These are phyloP conservation scores for Neosilurus mollespiculum DNA, from an alignment of 2,797 vertebrate genomes.

Conservation along the genomic window DNA sequence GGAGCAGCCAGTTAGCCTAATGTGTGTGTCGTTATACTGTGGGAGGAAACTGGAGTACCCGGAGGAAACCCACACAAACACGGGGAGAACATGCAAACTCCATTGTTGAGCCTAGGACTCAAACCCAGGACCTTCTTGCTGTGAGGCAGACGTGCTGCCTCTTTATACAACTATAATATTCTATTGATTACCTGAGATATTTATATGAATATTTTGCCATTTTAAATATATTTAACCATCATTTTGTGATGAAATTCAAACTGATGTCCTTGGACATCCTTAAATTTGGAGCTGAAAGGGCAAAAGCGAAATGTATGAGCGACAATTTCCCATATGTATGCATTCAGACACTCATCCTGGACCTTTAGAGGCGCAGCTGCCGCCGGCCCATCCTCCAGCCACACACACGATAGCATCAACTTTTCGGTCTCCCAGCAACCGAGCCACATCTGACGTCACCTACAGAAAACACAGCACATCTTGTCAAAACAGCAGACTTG, in stretches of 20 bases:
- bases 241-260: neutral
- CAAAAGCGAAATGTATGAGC: neutral
- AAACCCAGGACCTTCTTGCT: too few relatives aligned
- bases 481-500: neutral
- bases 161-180: too few relatives aligned
- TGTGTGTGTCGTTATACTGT: too few relatives aligned
- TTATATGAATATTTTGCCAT: neutral
- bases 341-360: conserved; percentile 58
- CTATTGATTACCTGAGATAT: too few relatives aligned
- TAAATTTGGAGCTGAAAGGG: neutral
- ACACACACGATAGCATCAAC: conserved; percentile 94
- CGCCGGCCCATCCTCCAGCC: conserved; percentile 97
- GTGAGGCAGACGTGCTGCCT: too few relatives aligned
- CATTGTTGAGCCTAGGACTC: too few relatives aligned
- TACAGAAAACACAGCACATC: conserved; percentile 60
- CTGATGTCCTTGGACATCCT: neutral
- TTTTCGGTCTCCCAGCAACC: conserved; percentile 86
- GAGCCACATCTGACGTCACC: conserved; percentile 87
- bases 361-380: conserved; percentile 92
- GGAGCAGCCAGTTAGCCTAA: too few relatives aligned
- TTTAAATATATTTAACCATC: neutral
- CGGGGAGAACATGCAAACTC: too few relatives aligned
- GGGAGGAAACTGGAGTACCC: too few relatives aligned
- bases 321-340: neutral
- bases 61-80: too few relatives aligned